Percentiles rank a stretch among this genome's conserved stretches.
Evolutionary conservation across 1,140 invertebrate genomes (phyloP).

Genomic region (Eulimnadia texana): DNA sequence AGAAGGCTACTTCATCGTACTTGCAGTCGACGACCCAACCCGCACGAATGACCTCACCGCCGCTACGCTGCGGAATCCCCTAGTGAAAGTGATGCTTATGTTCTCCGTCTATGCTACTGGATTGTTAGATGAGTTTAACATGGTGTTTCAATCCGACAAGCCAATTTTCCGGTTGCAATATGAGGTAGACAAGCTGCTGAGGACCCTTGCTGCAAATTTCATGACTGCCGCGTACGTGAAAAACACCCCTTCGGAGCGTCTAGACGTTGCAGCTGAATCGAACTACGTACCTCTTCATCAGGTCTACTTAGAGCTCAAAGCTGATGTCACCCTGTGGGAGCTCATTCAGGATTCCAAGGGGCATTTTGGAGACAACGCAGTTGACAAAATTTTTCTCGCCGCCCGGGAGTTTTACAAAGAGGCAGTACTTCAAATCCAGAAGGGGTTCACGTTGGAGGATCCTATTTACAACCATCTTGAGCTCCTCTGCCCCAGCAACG

Average conservation of each 20-base stretch:
- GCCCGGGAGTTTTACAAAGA: neutral
- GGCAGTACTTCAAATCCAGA: neutral
- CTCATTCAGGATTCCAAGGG: neutral
- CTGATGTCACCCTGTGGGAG: neutral
- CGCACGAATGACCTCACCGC: neutral
- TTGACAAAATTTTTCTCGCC: neutral
- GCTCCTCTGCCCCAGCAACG: no score
- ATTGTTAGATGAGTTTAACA: neutral
- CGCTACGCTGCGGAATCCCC: neutral
- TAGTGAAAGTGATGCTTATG: neutral
- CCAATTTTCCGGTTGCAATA: neutral
- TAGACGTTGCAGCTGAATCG: neutral
- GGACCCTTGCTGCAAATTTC: neutral
- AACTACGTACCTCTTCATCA: neutral
- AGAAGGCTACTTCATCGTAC: neutral
- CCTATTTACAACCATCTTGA: neutral
- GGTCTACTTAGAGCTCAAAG: neutral
- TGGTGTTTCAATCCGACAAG: neutral
- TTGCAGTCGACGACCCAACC: neutral
- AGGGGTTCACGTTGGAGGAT: neutral
- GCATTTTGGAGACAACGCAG: neutral
- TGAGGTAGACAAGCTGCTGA: neutral
- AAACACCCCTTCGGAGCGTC: neutral
- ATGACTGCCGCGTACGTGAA: neutral
- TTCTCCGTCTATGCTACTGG: neutral